A percentile compares a stretch with the other conserved stretches of the same genome.
Conservation (phyloP, 2,888 invertebrate species). For the Abrostola tripartita region DNA sequence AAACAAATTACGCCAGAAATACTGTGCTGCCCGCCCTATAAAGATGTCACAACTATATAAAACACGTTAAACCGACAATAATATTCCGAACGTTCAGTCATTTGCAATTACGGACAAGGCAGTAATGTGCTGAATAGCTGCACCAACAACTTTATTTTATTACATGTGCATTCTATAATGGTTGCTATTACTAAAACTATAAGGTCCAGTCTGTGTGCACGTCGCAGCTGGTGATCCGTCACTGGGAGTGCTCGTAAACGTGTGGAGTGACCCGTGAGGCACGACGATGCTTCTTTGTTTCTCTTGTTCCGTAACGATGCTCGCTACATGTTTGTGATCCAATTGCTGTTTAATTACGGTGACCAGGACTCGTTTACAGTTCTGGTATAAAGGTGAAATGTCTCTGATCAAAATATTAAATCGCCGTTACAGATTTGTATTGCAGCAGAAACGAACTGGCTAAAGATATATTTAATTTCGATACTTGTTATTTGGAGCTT, state of each 20-base stretch:
- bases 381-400: too few relatives aligned
- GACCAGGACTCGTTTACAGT: too few relatives aligned
- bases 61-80: conserved; percentile 31
- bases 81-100: conserved; percentile 28
- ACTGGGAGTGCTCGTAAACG: conserved; percentile 56
- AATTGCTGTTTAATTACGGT: conserved; percentile 1
- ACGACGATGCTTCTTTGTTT: conserved; percentile 34
- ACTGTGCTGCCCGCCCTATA: background rate
- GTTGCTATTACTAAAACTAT: background rate
- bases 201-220: conserved; percentile 11
- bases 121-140: conserved; percentile 50
- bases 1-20: too few relatives aligned
- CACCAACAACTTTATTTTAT: conserved; percentile 29
- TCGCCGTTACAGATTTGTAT: too few relatives aligned
- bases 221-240: conserved; percentile 31
- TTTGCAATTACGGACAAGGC: conserved; percentile 46
- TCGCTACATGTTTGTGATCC: conserved; percentile 18
- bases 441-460: too few relatives aligned
- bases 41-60: conserved; percentile 36
- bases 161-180: background rate
- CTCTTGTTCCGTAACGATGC: conserved; percentile 15
- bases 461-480: too few relatives aligned
- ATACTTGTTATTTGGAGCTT: too few relatives aligned
- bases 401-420: too few relatives aligned
- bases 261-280: conserved; percentile 49